Percentiles rank a stretch among this genome's conserved stretches.
These are phyloP conservation scores for Heliothis virescens DNA, from an alignment of 1,140 invertebrate genomes.

Conservation along the genomic window DNA sequence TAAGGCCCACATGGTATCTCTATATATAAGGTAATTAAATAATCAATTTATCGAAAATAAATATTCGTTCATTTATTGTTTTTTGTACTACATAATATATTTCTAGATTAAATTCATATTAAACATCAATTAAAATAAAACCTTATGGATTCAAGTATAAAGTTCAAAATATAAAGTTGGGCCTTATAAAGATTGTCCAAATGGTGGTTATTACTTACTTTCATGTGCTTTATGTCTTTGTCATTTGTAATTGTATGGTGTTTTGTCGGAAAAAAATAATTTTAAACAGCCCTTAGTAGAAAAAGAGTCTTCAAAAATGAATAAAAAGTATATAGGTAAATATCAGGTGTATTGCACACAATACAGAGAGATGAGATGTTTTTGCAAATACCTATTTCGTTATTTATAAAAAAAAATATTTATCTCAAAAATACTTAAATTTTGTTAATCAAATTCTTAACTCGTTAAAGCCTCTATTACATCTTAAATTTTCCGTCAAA, in stretches of 20 bases:
- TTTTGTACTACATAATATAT: neutral
- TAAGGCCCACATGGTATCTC: neutral
- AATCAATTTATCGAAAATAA: too few relatives aligned
- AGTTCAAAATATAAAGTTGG: neutral
- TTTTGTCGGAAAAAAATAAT: conserved; percentile 6
- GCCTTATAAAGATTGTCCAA: neutral
- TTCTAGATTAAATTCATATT: neutral
- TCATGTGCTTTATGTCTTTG: conserved; percentile 38
- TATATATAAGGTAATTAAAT: too few relatives aligned
- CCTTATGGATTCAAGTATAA: neutral
- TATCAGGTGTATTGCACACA: too few relatives aligned
- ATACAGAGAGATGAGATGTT: too few relatives aligned
- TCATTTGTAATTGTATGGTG: conserved; percentile 23
- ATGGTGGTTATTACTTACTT: conserved; percentile 14
- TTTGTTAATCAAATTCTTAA: too few relatives aligned
- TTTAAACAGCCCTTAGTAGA: too few relatives aligned
- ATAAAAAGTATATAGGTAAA: too few relatives aligned
- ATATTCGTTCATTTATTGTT: too few relatives aligned
- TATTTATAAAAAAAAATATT: too few relatives aligned
- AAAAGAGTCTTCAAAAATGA: too few relatives aligned
- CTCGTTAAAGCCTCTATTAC: neutral
- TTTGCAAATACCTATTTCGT: too few relatives aligned
- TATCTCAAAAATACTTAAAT: too few relatives aligned
- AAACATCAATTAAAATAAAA: neutral
- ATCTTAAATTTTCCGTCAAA: neutral